Evolutionary conservation across 2,113 vertebrate genomes (phyloP).

Genomic region (Propithecus coquereli): DNA sequence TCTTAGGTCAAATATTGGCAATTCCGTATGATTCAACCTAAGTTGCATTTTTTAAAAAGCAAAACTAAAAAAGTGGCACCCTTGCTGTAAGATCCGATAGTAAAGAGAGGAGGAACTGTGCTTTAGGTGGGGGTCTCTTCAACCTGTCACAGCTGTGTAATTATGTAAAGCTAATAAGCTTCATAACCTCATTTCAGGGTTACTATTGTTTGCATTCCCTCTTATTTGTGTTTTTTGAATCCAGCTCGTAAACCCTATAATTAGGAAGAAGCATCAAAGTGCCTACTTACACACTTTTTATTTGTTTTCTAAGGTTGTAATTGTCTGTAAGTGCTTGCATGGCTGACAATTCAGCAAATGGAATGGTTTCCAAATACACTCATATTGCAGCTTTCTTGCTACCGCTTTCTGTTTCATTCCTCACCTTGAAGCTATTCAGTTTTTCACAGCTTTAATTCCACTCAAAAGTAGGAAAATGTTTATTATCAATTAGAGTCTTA

Average conservation of each 20-base stretch:
- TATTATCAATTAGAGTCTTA: constrained; percentile 68
- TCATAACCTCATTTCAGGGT: constrained; percentile 51
- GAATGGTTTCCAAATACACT: constrained; percentile 49
- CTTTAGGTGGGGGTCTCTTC: neutral
- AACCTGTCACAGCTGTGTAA: constrained; percentile 49
- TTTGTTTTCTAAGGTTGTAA: constrained; percentile 66
- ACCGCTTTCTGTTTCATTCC: constrained; percentile 48
- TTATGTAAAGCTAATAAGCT: constrained; percentile 52
- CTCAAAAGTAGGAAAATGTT: constrained; percentile 58
- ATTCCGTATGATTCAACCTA: neutral
- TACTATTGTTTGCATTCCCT: constrained; percentile 53
- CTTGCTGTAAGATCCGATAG: neutral
- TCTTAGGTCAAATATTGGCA: neutral
- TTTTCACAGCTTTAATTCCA: constrained; percentile 62
- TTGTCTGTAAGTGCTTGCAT: constrained; percentile 63
- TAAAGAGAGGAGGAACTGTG: neutral
- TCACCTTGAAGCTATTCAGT: constrained; percentile 50
- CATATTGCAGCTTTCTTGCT: constrained; percentile 48
- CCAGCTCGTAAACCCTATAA: constrained; percentile 47
- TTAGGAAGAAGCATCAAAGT: constrained; percentile 74
- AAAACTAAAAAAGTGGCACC: neutral
- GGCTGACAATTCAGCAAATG: constrained; percentile 55
- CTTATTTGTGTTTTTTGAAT: constrained; percentile 60
- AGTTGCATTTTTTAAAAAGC: neutral
- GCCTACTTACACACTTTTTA: constrained; percentile 70